phyloP scores from a whole-genome alignment of 2,797 vertebrate species.

The Furcifer pardalis region DNA sequence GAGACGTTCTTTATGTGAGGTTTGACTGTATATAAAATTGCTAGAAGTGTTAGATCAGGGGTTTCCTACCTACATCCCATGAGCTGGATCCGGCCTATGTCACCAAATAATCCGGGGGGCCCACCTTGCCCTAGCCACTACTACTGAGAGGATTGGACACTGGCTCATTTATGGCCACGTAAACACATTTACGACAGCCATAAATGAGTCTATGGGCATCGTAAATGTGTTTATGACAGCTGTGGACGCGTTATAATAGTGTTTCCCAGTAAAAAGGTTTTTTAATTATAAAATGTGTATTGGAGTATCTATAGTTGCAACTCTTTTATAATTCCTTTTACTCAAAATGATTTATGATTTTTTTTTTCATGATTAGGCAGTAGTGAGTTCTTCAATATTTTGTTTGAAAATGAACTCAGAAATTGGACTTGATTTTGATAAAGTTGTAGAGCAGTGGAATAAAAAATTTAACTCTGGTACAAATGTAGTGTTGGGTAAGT shows the following conservation, averaged over 20 bases:
- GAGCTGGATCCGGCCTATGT: no score
- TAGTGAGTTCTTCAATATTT: constrained; percentile 82
- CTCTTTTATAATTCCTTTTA: not conserved
- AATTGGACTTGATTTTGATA: constrained; percentile 71
- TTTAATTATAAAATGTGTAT: no score
- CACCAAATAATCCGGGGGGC: no score
- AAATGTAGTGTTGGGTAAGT: constrained; percentile 85
- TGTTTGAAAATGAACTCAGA: constrained; percentile 83
- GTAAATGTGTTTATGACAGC: no score
- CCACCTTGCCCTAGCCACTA: no score
- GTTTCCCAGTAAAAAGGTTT: not conserved
- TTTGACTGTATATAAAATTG: not conserved
- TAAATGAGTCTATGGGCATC: no score
- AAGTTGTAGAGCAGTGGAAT: constrained; percentile 84
- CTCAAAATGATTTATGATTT: not conserved
- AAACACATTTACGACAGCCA: no score
- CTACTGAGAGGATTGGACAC: no score
- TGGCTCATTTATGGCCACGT: no score
- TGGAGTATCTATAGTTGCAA: not conserved
- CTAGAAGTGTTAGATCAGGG: not conserved
- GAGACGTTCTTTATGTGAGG: no score
- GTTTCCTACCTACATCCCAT: no score
- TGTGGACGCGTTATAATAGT: no score
- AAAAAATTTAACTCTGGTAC: constrained; percentile 77
- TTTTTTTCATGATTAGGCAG: constrained; percentile 74